A percentile compares a stretch with the other conserved stretches of the same genome.
phyloP scores from a whole-genome alignment of 1,140 invertebrate genomes.

The Bilobella aurantiaca region DNA sequence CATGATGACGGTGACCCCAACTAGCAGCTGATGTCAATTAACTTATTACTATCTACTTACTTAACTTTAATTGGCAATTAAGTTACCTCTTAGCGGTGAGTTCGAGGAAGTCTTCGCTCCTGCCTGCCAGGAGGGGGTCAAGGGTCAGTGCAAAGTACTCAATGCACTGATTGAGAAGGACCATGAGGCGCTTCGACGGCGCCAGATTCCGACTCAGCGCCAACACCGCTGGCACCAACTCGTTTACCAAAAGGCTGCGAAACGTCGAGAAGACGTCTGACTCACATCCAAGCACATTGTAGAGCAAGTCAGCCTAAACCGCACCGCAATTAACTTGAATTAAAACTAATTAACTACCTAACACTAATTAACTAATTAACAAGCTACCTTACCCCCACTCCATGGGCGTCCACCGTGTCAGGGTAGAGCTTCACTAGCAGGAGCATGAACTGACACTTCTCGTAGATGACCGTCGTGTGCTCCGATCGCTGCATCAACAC shows the following conservation, averaged over 20 bases:
- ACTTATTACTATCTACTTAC: not conserved
- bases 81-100: slow-evolving; percentile 2
- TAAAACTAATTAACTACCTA: too few relatives aligned
- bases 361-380: too few relatives aligned
- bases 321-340: too few relatives aligned
- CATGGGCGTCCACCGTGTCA: slow-evolving; percentile 26
- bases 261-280: slow-evolving; percentile 27
- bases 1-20: too few relatives aligned
- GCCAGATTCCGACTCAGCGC: slow-evolving; percentile 20
- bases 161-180: slow-evolving; percentile 28
- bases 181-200: slow-evolving; percentile 12
- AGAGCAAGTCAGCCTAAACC: slow-evolving; percentile 25
- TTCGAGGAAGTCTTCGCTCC: not conserved
- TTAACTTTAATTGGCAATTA: not conserved
- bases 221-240: slow-evolving; percentile 32
- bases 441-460: slow-evolving; percentile 30
- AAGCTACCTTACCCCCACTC: slow-evolving; percentile 9
- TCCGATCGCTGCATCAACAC: slow-evolving; percentile 24
- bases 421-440: slow-evolving; percentile 32
- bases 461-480: slow-evolving; percentile 17
- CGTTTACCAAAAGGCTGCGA: slow-evolving; percentile 25
- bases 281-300: slow-evolving; percentile 21
- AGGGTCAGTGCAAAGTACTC: slow-evolving; percentile 28
- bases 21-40: too few relatives aligned
- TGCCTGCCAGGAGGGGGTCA: not conserved